These are phyloP conservation scores for Helostoma temminkii DNA, from an alignment of 2,797 vertebrate genomes.

Conservation along the genomic window DNA sequence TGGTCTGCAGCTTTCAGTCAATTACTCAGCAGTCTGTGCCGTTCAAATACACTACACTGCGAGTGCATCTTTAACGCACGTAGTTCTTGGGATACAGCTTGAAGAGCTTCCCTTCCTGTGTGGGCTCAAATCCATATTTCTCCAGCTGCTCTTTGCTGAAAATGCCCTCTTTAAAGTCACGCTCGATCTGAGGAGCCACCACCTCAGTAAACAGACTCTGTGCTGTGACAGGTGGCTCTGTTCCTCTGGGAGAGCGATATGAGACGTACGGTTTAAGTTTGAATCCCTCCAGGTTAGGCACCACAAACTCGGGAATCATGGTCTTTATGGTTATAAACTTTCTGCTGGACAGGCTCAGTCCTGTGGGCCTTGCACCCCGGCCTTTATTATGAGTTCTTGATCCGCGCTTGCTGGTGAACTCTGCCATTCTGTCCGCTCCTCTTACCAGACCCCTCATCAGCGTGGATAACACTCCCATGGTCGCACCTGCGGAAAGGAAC, in stretches of 20 bases:
- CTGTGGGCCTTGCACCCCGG: constrained; percentile 84
- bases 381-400: constrained; percentile 87
- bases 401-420: constrained; percentile 94
- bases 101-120: constrained; percentile 93
- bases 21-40: not conserved
- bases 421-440: constrained; percentile 90
- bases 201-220: constrained; percentile 85
- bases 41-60: not conserved
- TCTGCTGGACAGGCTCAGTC: constrained; percentile 75
- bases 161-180: constrained; percentile 84
- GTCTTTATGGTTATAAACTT: constrained; percentile 86
- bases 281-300: constrained; percentile 90
- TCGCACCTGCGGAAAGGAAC: constrained; percentile 8
- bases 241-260: constrained; percentile 83
- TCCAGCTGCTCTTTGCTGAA: constrained; percentile 85
- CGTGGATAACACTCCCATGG: constrained; percentile 90
- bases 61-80: constrained; percentile 78
- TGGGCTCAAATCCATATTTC: constrained; percentile 92
- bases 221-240: constrained; percentile 84
- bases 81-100: constrained; percentile 94
- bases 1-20: constrained; percentile 3
- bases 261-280: constrained; percentile 93
- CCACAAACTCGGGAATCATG: constrained; percentile 92
- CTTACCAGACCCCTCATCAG: constrained; percentile 87
- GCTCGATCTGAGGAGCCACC: constrained; percentile 87